These are phyloP conservation scores for Loris lydekkerianus DNA, from an alignment of 2,797 vertebrate species.

Conservation along the genomic window DNA sequence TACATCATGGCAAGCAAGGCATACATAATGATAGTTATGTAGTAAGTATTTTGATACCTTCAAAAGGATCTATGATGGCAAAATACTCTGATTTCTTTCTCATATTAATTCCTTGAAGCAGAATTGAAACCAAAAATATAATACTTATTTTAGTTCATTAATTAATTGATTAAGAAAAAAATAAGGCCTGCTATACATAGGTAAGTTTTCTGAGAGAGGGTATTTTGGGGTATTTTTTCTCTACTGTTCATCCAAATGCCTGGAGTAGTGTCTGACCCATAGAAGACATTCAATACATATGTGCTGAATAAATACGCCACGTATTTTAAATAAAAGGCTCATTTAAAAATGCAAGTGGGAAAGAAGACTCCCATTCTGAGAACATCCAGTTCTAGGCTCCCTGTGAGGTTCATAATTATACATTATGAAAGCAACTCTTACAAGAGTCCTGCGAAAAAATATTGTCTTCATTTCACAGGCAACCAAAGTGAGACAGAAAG, in stretches of 20 bases:
- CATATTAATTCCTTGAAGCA: constrained; percentile 13
- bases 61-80: background rate
- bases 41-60: background rate
- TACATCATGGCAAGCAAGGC: background rate
- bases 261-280: background rate
- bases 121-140: background rate
- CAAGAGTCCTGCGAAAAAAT: background rate
- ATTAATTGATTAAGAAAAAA: constrained; percentile 31
- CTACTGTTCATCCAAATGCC: background rate
- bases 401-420: background rate
- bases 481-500: background rate
- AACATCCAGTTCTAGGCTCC: background rate
- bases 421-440: background rate
- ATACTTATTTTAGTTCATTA: background rate
- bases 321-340: background rate
- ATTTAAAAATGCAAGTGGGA: constrained; percentile 1
- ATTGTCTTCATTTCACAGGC: background rate
- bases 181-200: background rate
- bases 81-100: background rate
- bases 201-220: background rate
- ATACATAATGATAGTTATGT: background rate
- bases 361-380: background rate
- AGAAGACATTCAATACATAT: background rate
- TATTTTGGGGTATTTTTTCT: background rate
- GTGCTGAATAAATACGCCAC: background rate